Evolutionary conservation across 1,140 invertebrate genomes (phyloP).

Genomic region (Drosophila kurseongensis): DNA sequence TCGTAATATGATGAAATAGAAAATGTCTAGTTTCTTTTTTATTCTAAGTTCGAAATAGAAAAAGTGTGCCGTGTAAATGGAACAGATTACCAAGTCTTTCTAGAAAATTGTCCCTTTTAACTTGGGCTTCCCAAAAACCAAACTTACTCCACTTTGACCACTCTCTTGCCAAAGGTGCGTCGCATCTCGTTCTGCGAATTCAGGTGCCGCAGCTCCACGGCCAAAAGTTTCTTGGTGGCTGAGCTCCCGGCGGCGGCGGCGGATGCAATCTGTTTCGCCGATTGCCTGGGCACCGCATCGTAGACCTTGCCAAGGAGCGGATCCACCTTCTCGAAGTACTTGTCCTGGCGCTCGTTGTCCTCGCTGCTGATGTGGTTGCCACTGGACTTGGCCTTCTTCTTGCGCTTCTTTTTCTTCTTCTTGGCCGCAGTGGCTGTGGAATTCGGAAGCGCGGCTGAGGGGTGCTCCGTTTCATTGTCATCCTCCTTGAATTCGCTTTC

Average conservation of each 20-base stretch:
- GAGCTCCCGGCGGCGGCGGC: constrained; percentile 9
- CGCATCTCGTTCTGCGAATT: constrained; percentile 94
- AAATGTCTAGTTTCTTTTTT: too few relatives aligned
- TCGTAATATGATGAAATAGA: too few relatives aligned
- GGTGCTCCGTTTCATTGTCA: constrained; percentile 88
- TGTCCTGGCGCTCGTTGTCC: constrained; percentile 86
- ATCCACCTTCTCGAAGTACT: constrained; percentile 74
- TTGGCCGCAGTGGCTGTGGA: constrained; percentile 74
- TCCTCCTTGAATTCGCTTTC: constrained; percentile 90
- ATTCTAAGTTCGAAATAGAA: too few relatives aligned
- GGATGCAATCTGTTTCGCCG: constrained; percentile 35
- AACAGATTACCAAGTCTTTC: too few relatives aligned
- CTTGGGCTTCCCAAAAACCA: not conserved
- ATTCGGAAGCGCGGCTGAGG: constrained; percentile 85
- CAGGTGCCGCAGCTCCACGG: constrained; percentile 90
- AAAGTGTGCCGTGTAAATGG: too few relatives aligned
- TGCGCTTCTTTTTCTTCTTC: constrained; percentile 89
- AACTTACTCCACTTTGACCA: constrained; percentile 86
- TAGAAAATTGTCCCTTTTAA: not conserved
- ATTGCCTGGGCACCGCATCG: constrained; percentile 62
- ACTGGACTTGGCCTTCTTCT: constrained; percentile 86
- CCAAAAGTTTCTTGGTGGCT: constrained; percentile 86
- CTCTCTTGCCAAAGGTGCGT: constrained; percentile 93
- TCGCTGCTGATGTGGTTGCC: constrained; percentile 86
- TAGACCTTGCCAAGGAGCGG: constrained; percentile 68